These are phyloP conservation scores for Opisthocomus hoazin DNA, from an alignment of 2,113 vertebrate genomes.

Conservation along the genomic window DNA sequence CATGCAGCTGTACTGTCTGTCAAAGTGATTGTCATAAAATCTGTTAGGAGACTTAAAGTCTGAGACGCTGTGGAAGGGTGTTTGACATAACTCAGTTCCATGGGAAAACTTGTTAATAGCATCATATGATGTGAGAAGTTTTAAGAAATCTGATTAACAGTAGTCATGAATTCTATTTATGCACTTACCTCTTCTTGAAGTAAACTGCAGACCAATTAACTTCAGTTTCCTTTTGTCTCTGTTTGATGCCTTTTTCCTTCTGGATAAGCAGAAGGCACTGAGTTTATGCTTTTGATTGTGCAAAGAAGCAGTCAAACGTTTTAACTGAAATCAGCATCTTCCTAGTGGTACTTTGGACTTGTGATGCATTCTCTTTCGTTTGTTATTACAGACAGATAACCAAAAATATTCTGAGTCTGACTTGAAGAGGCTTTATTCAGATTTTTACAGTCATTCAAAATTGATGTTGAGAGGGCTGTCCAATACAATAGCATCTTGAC, in stretches of 20 bases:
- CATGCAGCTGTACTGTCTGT: neutral
- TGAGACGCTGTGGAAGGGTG: neutral
- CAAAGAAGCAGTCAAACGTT: neutral
- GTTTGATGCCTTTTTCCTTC: neutral
- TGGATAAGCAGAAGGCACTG: neutral
- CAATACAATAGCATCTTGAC: neutral
- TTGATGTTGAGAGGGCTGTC: neutral
- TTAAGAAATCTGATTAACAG: neutral
- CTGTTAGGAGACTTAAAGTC: neutral
- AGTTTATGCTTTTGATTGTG: neutral
- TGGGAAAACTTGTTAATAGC: neutral
- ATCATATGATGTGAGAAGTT: neutral
- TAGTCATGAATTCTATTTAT: neutral
- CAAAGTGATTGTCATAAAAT: conserved; percentile 4
- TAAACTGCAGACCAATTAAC: neutral
- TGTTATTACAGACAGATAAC: neutral
- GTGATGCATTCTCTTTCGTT: neutral
- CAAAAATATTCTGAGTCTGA: neutral
- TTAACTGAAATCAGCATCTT: neutral
- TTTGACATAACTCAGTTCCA: neutral
- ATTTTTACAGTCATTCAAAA: neutral
- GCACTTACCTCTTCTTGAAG: neutral
- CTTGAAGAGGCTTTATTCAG: neutral
- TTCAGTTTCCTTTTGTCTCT: neutral
- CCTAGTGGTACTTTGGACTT: neutral